phyloP scores from a whole-genome alignment of 2,888 invertebrate species.

The Plagiodera versicolora region DNA sequence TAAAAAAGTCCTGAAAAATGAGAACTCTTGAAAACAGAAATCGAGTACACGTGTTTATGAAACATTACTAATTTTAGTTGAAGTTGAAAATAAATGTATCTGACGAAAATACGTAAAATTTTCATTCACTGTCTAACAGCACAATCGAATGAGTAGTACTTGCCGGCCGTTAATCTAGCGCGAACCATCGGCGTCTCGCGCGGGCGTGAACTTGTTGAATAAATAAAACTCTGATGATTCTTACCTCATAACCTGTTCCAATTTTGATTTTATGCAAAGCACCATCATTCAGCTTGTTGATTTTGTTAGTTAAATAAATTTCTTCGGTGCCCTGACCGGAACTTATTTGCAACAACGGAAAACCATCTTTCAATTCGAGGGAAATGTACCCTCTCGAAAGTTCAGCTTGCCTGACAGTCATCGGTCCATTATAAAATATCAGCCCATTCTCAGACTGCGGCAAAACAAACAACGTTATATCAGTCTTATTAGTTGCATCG shows the following conservation, averaged over 20 bases:
- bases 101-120: too few relatives aligned
- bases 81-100: too few relatives aligned
- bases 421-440: constrained; percentile 89
- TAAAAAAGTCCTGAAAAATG: constrained; percentile 51
- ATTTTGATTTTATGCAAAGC: constrained; percentile 87
- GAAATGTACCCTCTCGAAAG: constrained; percentile 86
- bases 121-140: too few relatives aligned
- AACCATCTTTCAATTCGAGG: constrained; percentile 82
- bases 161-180: too few relatives aligned
- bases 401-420: constrained; percentile 59
- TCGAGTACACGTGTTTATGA: too few relatives aligned
- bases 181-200: too few relatives aligned
- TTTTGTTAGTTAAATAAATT: constrained; percentile 60
- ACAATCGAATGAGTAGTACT: too few relatives aligned
- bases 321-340: constrained; percentile 82
- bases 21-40: not conserved
- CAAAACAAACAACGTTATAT: constrained; percentile 78
- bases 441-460: constrained; percentile 78
- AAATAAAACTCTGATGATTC: constrained; percentile 15
- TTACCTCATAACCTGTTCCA: constrained; percentile 57
- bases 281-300: constrained; percentile 76
- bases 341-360: constrained; percentile 79
- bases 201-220: too few relatives aligned
- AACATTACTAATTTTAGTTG: too few relatives aligned
- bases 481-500: constrained; percentile 82